Evolutionary conservation across 2,888 invertebrate genomes (phyloP), one percentile per base, ranked within the genome.

Genomic region (Catocala nupta): DNA sequence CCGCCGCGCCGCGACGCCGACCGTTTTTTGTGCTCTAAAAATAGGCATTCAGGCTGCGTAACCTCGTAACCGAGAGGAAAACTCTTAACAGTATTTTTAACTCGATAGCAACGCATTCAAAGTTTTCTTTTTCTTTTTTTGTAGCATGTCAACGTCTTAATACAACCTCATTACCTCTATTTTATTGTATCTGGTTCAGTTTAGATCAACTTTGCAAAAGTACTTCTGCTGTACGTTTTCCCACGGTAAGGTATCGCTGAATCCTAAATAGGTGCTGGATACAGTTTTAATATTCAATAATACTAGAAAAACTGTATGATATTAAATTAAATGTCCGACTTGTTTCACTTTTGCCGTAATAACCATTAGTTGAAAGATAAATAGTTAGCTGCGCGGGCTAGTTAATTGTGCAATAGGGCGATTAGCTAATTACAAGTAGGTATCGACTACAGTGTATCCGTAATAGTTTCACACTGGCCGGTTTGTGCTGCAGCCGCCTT

Each of bases 341-440:
- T 79, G 76, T 79, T 76, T 81, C 55, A 72, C 60, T 75, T 76
- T 71, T 69, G 71, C 68, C 55, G 66, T 72, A 66, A 72, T 72
- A 76, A 70, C 65, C 61, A 71, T 72, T 73, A 67, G 68, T 73
- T 65, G 55, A 71, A 25, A 63, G 65, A 78, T 78, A 75, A 73
- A 70, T 68, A 69, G 55, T 59, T 59, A 71, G 68, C 69, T 60
- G 63, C 59, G 59, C 50, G 68, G 59, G 65, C 75, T 66, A 66
- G 79, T 77, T 74, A 65, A 79, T 85, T 85, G 83, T 77, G 87
- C 79, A 85, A 86, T 76, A 60, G 52, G 60, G 62, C 78, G 71
- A 82, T 85, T 85, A 83, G 84, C 81, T 87, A 82, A 83, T 83
- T 85, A 81, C 72, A 69, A 77, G 69, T 76, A 68, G 74, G 73